These are phyloP conservation scores for Condylura cristata DNA, from an alignment of 2,113 vertebrate genomes.

Conservation along the genomic window DNA sequence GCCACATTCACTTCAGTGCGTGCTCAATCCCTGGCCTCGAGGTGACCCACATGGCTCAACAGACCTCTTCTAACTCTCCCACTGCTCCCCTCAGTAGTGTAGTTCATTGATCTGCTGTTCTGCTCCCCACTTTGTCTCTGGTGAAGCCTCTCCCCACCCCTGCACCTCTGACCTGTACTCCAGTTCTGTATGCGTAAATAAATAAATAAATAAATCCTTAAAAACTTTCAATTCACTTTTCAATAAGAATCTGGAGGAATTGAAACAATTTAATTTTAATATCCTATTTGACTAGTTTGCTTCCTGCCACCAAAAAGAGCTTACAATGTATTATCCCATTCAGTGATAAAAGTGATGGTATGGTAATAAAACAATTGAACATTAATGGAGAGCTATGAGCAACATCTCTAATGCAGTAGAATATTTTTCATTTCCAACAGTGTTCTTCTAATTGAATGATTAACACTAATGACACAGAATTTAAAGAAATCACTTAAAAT, in stretches of 20 bases:
- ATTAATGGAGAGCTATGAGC: slow-evolving; percentile 44
- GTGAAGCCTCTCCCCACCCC: too few species aligned
- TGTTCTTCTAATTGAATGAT: slow-evolving; percentile 39
- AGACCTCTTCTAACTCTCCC: too few species aligned
- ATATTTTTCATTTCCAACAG: slow-evolving; percentile 46
- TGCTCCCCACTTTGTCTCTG: too few species aligned
- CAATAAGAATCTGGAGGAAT: background rate
- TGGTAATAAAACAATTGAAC: slow-evolving; percentile 69
- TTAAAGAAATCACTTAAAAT: slow-evolving; percentile 6
- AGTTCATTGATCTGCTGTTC: too few species aligned
- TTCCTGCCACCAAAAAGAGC: background rate
- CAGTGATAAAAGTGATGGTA: slow-evolving; percentile 22
- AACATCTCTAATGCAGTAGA: slow-evolving; percentile 45
- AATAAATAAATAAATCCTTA: too few species aligned
- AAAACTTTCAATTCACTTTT: background rate
- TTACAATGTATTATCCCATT: background rate
- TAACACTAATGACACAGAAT: background rate
- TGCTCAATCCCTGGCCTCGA: too few species aligned
- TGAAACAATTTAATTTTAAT: slow-evolving; percentile 19
- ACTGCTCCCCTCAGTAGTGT: too few species aligned
- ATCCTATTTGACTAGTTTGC: background rate
- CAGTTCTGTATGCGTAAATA: too few species aligned
- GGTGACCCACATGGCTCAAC: too few species aligned
- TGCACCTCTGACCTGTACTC: too few species aligned
- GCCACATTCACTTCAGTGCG: too few species aligned